Percentiles rank a stretch among this genome's conserved stretches.
These are phyloP conservation scores for Pseudorasbora parva DNA, from an alignment of 2,113 vertebrate species.

Conservation along the genomic window DNA sequence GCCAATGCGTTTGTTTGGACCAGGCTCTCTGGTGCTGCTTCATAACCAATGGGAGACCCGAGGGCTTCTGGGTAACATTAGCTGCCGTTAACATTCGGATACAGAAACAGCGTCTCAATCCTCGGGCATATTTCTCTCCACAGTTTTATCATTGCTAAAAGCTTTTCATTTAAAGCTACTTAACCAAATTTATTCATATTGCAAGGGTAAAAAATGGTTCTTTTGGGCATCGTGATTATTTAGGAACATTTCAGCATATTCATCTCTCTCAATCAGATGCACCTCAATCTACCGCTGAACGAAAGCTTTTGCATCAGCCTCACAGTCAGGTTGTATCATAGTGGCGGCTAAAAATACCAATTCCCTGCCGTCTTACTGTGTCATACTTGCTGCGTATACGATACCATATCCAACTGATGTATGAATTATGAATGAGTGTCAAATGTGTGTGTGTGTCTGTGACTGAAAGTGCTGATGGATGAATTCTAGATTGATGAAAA, in stretches of 20 bases:
- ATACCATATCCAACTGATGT: constrained; percentile 24
- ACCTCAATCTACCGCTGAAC: constrained; percentile 2
- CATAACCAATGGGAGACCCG: not conserved
- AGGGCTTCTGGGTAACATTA: not conserved
- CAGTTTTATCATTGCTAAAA: not conserved
- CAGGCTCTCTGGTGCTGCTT: not conserved
- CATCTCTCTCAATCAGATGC: not conserved
- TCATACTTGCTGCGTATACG: constrained; percentile 14
- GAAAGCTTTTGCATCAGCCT: constrained; percentile 4
- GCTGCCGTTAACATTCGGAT: not conserved
- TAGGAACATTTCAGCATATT: not conserved
- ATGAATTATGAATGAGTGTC: constrained; percentile 45
- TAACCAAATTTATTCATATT: not conserved
- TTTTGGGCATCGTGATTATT: not conserved
- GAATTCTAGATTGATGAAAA: constrained; percentile 1
- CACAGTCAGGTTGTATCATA: constrained; percentile 21
- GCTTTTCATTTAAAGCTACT: constrained; percentile 26
- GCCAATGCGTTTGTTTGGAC: not conserved
- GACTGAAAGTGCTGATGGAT: not conserved
- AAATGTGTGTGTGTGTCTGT: constrained; percentile 20
- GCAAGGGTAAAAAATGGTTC: not conserved
- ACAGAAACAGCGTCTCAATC: not conserved
- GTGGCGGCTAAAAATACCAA: not conserved
- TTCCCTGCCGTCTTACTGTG: constrained; percentile 20
- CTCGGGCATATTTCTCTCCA: not conserved